Evolutionary conservation across 2,888 invertebrate genomes (phyloP), one percentile per base, ranked within the genome.

Genomic region (Agrochola circellaris): DNA sequence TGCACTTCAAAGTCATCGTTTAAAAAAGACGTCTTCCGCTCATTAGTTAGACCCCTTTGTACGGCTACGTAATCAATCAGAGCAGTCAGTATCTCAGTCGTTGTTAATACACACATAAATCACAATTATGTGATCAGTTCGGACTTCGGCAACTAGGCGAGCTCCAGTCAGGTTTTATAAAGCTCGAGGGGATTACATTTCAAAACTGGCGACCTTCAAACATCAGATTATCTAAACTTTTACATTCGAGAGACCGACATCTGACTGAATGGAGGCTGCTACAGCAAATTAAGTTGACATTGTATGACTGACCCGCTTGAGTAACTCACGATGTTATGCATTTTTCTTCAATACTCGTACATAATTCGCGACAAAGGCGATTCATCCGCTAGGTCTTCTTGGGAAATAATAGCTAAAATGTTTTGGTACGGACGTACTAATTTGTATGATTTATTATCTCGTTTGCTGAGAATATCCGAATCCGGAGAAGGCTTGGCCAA

Each of bases 181-280:
- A 93, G 92, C 92, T 93, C 87, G 92, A 90, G 93, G 93, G 92
- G 92, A 94, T 94, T 92, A 91, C 86, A 91, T 95, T 95, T 92
- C 95, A 94, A 93, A 94, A 95, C 90, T 73, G 60, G 58, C 89
- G 93, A 93, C 95, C 95, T 95, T 95, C 93, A 93, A 91, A 90
- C 93, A 92, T 93, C 93, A 92, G 92, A 94, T 94, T 93, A 94
- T 92, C 92, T 92, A 92, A 93, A 94, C 94, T 94, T 95, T 94
- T 95, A 95, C 95, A 93, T 93, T 94, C 87, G 88, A 90, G 88
- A 90, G 86, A 89, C 89, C 91, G 89, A 88, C 89, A 89, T 90
- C 85, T 89, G 88, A 87, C 90, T 93, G 91, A 93, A 93, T 93
- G 89, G 91, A 91, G 90, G 89, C 89, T 88, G 89, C 88, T 89